These are phyloP conservation scores for Mohoua ochrocephala DNA, from an alignment of 2,113 vertebrate genomes.

Conservation along the genomic window DNA sequence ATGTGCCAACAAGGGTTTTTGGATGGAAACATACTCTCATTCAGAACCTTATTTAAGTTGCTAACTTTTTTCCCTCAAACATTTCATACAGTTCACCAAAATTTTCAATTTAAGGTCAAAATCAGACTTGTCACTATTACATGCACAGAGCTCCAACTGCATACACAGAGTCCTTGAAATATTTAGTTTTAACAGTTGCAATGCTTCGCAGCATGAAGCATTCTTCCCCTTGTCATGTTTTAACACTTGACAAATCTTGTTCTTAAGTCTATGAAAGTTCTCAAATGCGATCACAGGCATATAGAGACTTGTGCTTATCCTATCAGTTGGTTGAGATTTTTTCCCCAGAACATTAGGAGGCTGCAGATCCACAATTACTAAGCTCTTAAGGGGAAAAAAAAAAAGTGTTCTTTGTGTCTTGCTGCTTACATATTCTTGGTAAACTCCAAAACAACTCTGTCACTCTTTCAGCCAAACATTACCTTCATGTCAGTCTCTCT, in stretches of 20 bases:
- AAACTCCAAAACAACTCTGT: neutral
- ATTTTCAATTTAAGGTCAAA: neutral
- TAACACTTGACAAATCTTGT: neutral
- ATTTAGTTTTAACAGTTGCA: neutral
- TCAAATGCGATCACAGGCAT: neutral
- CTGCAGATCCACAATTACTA: neutral
- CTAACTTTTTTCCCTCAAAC: neutral
- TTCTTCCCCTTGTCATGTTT: neutral
- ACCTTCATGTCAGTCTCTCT: slow-evolving; percentile 99
- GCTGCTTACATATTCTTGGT: neutral
- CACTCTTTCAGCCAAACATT: neutral
- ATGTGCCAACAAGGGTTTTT: neutral
- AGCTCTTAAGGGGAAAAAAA: neutral
- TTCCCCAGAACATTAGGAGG: neutral
- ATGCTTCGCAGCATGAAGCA: neutral
- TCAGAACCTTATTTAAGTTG: neutral
- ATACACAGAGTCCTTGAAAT: neutral
- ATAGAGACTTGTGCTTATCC: neutral
- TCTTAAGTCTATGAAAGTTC: neutral
- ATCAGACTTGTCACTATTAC: neutral
- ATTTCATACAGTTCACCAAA: neutral
- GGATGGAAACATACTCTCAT: neutral
- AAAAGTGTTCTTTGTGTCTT: neutral
- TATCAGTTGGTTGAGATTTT: neutral
- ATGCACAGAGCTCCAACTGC: neutral